Evolutionary conservation across 2,797 vertebrate species (phyloP).

Genomic region (Leontopithecus rosalia): DNA sequence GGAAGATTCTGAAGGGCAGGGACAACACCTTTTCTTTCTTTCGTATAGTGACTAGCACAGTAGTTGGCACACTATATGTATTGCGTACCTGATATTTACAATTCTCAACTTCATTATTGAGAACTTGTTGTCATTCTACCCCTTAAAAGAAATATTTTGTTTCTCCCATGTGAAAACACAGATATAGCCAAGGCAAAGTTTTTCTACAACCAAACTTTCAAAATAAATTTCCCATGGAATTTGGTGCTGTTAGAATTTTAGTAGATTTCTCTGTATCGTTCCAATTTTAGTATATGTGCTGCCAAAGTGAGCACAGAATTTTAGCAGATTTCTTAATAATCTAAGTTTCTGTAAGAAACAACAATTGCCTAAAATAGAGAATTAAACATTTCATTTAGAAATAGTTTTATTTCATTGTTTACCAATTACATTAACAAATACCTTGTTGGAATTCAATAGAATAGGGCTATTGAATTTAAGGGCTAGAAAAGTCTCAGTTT

Average conservation of each 20-base stretch:
- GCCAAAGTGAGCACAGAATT: too few relatives aligned
- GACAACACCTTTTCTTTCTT: background rate
- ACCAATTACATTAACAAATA: constrained; percentile 17
- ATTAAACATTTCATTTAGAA: constrained; percentile 57
- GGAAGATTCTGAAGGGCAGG: background rate
- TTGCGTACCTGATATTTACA: background rate
- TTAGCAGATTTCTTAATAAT: background rate
- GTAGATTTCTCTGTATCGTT: background rate
- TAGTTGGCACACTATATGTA: background rate
- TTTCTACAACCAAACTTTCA: constrained; percentile 8
- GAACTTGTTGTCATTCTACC: background rate
- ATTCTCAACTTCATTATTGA: background rate
- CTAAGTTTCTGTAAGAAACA: constrained; percentile 41
- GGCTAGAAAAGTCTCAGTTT: constrained; percentile 49
- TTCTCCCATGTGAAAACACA: background rate
- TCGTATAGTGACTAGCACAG: background rate
- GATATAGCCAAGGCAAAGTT: background rate
- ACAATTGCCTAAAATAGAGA: constrained; percentile 44
- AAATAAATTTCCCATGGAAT: background rate
- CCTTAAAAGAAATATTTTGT: constrained; percentile 5
- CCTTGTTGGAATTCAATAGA: constrained; percentile 40
- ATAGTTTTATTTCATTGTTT: constrained; percentile 54
- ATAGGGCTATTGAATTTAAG: constrained; percentile 7
- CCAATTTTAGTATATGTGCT: too few relatives aligned
- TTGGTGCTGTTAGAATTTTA: constrained; percentile 25